Base-by-base conservation (phyloP, 2,113 vertebrate species). In the Amphiprion percula region DNA sequence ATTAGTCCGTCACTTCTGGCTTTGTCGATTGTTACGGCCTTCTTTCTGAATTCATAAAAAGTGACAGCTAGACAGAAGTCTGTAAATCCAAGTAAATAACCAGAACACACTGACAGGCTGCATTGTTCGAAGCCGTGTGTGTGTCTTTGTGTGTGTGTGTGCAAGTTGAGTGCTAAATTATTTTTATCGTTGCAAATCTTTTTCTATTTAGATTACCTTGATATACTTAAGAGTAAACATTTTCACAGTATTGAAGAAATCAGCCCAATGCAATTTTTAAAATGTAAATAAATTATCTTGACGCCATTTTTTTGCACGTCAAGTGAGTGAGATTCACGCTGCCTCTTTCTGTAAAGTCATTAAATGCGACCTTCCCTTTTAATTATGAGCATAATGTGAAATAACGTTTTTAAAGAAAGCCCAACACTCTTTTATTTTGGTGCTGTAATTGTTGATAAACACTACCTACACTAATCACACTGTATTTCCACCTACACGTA, bases 401-500 rank as follows among this genome's bases (percentile, higher is more conserved):
- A 39, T 30, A 2, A 1, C 16, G 2, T 52, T 74, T 1, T 72
- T 63, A 62, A 65, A 61, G 39, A 77, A 73, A 79, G 44, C 19
- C 58, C 17, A 28, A 24, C 37, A 80, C 33, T 68, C 23, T 61
- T 83, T 83, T 68, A 46, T 47, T 70, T 68, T 39, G 52, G 50
- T 63, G 49, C 72, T 77, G 44, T 89, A 79, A 86, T 88, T 87
- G 74, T 76, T 59, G 80, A 68, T 74, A 61, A 76, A 78, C 73
- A 86, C 83, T 77, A 58, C 82, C 82, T 58, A 83, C 83, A 79
- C 72, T 71, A 79, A 69, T 87, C 56, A 83, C 81, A 65, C 72
- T 70, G 78, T 52, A 80, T 84, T 83, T 67, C 81, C 87, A 82
- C 84, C 87, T 85, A 83, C 88, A 87, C 76, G 6, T 78, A 79